A percentile compares a stretch with the other conserved stretches of the same genome.
Conservation (phyloP, 2,797 vertebrate species). For the Sorex maritimensis region DNA sequence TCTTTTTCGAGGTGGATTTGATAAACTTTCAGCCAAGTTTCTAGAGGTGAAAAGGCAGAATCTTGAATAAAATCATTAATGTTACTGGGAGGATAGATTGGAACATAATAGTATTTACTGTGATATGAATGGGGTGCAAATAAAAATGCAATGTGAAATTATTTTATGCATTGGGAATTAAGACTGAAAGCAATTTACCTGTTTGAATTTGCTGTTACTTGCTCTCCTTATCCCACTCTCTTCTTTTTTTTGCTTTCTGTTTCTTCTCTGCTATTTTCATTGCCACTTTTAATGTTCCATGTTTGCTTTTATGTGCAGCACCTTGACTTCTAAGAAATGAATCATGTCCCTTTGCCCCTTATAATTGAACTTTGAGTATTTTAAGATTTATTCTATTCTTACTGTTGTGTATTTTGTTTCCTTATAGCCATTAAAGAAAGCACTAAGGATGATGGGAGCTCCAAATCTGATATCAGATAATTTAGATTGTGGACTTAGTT, state of each 20-base stretch:
- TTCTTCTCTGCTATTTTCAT: conserved; percentile 85
- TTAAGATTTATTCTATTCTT: conserved; percentile 91
- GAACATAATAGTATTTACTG: conserved; percentile 62
- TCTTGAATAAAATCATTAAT: conserved; percentile 67
- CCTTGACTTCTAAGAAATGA: conserved; percentile 88
- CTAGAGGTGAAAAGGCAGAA: conserved; percentile 90
- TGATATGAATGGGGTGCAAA: conserved; percentile 69
- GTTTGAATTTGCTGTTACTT: conserved; percentile 80
- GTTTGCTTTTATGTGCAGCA: conserved; percentile 86
- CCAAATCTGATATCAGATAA: conserved; percentile 99
- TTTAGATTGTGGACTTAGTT: conserved; percentile 99
- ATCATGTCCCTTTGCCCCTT: conserved; percentile 91
- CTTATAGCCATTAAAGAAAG: conserved; percentile 99
- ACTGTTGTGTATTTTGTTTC: conserved; percentile 93
- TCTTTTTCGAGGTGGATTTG: conserved; percentile 81
- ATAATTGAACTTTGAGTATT: conserved; percentile 91
- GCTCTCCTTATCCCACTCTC: conserved; percentile 77
- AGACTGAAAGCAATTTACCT: conserved; percentile 79
- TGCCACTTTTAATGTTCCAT: conserved; percentile 87
- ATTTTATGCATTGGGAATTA: conserved; percentile 72
- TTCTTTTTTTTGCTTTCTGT: conserved; percentile 84
- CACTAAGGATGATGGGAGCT: conserved; percentile 99
- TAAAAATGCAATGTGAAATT: conserved; percentile 61
- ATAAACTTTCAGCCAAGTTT: conserved; percentile 88
- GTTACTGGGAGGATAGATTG: conserved; percentile 71